These are phyloP conservation scores for Villa cingulata DNA, from an alignment of 2,888 invertebrate species.

Conservation along the genomic window DNA sequence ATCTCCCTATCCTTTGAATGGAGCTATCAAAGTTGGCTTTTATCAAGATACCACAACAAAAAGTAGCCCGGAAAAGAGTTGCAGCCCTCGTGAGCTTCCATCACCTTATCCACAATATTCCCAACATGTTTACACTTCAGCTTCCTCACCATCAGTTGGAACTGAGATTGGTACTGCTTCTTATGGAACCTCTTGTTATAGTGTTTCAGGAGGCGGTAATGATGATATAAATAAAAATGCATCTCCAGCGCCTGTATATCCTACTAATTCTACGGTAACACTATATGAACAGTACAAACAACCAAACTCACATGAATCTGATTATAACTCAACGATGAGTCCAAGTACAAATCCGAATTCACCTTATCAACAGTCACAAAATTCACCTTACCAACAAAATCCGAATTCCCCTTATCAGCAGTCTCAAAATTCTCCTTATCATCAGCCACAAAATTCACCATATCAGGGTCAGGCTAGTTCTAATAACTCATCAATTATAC, in stretches of 20 bases:
- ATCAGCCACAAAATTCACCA: slow-evolving; percentile 22
- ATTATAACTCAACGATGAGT: slow-evolving; percentile 42
- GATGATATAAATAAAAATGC: slow-evolving; percentile 29
- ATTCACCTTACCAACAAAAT: slow-evolving; percentile 36
- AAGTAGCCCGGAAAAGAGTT: slow-evolving; percentile 72
- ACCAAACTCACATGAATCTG: slow-evolving; percentile 38
- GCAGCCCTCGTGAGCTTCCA: slow-evolving; percentile 62
- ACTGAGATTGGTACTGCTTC: slow-evolving; percentile 29
- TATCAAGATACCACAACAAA: slow-evolving; percentile 79
- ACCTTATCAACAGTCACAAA: slow-evolving; percentile 40
- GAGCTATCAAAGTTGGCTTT: slow-evolving; percentile 73
- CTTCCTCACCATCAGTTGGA: slow-evolving; percentile 41
- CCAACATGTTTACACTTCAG: slow-evolving; percentile 45
- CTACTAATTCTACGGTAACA: slow-evolving; percentile 18
- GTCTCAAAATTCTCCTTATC: slow-evolving; percentile 38
- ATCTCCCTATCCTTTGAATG: slow-evolving; percentile 56
- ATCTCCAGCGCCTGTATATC: slow-evolving; percentile 14
- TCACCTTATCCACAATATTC: slow-evolving; percentile 45
- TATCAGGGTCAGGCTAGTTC: neutral
- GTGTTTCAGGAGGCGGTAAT: slow-evolving; percentile 19
- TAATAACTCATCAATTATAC: neutral
- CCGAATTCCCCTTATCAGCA: slow-evolving; percentile 37
- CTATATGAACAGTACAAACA: slow-evolving; percentile 47
- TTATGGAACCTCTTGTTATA: slow-evolving; percentile 31
- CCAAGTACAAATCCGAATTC: slow-evolving; percentile 42